Conservation (phyloP, 2,797 vertebrate species). For the Enteromius radiatus region DNA sequence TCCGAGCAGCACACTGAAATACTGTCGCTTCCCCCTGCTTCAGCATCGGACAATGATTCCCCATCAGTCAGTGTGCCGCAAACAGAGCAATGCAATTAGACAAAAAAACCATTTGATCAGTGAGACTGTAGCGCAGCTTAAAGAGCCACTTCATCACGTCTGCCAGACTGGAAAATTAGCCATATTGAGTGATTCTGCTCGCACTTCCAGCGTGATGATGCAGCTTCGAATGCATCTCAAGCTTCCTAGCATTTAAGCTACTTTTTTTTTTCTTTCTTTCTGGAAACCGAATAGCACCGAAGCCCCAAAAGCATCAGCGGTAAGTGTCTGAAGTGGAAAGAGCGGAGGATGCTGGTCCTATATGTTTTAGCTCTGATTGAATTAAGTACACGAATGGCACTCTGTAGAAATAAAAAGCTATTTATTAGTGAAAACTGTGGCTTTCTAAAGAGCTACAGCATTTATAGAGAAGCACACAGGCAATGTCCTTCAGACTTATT, state of each 20-base stretch:
- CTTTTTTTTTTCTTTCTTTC: neutral
- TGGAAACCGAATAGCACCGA: neutral
- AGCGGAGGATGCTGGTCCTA: neutral
- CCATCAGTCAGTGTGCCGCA: conserved; percentile 64
- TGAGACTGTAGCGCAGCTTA: conserved; percentile 66
- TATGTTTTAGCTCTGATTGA: neutral
- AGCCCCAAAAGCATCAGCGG: neutral
- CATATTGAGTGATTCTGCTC: conserved; percentile 39
- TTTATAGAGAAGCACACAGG: neutral
- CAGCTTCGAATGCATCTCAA: neutral
- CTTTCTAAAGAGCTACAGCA: neutral
- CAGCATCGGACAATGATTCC: conserved; percentile 65
- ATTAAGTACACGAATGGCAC: neutral
- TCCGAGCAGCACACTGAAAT: conserved; percentile 60
- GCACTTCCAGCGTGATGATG: conserved; percentile 14
- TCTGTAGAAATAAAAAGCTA: neutral
- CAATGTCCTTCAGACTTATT: neutral
- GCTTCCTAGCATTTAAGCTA: neutral
- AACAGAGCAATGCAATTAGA: conserved; percentile 77
- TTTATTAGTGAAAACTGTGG: conserved; percentile 17
- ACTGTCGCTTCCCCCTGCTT: conserved; percentile 59
- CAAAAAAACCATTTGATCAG: conserved; percentile 72
- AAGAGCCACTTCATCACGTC: conserved; percentile 73
- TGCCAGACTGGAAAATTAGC: conserved; percentile 39
- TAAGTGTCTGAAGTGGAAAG: neutral